Evolutionary conservation across 2,113 vertebrate species (phyloP).

Genomic region (Tragelaphus strepsiceros): DNA sequence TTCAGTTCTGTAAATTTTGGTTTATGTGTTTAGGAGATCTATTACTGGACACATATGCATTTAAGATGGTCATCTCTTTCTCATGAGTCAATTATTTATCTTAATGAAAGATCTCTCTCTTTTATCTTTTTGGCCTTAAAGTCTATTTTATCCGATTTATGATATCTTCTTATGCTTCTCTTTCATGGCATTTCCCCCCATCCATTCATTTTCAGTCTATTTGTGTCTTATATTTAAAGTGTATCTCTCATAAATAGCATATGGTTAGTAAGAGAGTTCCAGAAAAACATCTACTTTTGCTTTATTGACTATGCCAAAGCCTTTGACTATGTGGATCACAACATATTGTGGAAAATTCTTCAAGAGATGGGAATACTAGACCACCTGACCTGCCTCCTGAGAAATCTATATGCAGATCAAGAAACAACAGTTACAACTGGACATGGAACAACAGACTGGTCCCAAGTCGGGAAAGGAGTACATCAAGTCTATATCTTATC

Average conservation of each 20-base stretch:
- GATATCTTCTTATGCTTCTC: neutral
- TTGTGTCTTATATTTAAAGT: neutral
- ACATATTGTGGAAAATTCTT: neutral
- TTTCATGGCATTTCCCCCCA: neutral
- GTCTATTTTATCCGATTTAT: neutral
- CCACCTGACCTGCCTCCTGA: neutral
- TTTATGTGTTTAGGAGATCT: neutral
- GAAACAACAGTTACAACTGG: neutral
- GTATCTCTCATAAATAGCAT: neutral
- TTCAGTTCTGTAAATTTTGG: neutral
- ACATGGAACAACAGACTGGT: neutral
- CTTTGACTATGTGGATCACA: neutral
- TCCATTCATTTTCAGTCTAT: neutral
- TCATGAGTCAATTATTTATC: neutral
- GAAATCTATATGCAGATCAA: neutral
- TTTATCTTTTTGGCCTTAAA: neutral
- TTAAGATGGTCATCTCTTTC: neutral
- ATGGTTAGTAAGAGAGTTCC: neutral
- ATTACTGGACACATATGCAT: neutral
- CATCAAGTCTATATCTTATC: neutral
- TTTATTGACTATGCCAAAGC: neutral
- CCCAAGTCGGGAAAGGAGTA: neutral
- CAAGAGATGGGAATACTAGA: neutral
- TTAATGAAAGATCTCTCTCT: neutral
- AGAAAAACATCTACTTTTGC: neutral